Base-by-base conservation (phyloP, 2,888 invertebrate genomes). In the Lepas anatifera region DNA sequence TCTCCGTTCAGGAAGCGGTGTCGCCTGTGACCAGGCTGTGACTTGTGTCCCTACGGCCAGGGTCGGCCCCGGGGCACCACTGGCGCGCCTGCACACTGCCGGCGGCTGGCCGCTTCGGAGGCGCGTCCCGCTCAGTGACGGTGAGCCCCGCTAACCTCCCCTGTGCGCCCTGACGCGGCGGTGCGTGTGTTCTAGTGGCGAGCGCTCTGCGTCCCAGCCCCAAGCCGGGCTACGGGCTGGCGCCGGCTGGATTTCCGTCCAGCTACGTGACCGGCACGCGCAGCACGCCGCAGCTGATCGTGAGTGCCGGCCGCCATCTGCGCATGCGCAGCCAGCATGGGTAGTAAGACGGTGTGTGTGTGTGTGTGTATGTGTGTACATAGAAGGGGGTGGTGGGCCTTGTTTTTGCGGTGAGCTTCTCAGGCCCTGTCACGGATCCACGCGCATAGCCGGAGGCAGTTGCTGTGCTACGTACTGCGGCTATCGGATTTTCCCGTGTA, bases 181-280 rank as follows among this genome's bases (percentile, higher is more conserved):
- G 10, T 41, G 41, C 41, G n/a, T n/a, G n/a, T 16, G 32, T 58
- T 32, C 35, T 32, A 58, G 58, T 58, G 58, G 58, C 35, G 18
- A 58, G 58, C 58, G 58, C 58, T 8, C 58, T 58, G 35, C 58
- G 58, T 18, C 58, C 58, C 29, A 35, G 58, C 18, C 58, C 58
- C 18, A 58, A 58, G 22, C 58, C 58, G 16, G 58, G 58, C 22
- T 58, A 58, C 58, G 58, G 58, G 1, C 58, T 58, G 58, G 58
- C 58, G 58, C 32, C 32, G 35, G 25, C 22, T n/a, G 58, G 58
- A 7, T 58, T 32, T 22, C 35, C 18, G 29, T 25, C 29, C 35
- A 35, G 11, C 18, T 58, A 58, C 58, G 58, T 35, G 35, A 32
- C 58, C 22, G 58, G 58, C 58, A 18, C 58, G 22, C 32, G 58